Base-by-base conservation (phyloP, 1,140 invertebrate genomes). In the Brevipalpus yothersi region DNA sequence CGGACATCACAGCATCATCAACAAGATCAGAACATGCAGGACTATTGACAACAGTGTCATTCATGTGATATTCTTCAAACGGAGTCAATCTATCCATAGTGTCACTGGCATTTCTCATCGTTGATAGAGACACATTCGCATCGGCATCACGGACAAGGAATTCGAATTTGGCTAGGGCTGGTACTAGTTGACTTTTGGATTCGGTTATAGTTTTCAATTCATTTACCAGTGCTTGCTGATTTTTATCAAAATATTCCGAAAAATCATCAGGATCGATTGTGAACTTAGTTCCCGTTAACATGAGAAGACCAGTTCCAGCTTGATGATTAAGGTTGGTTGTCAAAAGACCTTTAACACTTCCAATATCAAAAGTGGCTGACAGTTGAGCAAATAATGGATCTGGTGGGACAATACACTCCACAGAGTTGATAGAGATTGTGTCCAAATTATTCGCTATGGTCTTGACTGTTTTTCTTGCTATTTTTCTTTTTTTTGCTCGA, bases 351-450 rank as follows among this genome's bases (percentile, higher is more conserved):
- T 58, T 61, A 13, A 58, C 59, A 56, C 53, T 61, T 15, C 62
- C 62, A 40, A 63, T 43, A 59, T 63, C 62, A 53, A 60, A 58
- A 3, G 59, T 42, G 4, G 59, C 21, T 12, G 55, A 58, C 9
- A 63, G 56, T 13, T 58, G 42, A 47, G 56, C 41, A 53, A 63
- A 61, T 13, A 63, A 21, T 23, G 59, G 62, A 58, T 63, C 62
- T 13, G 56, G 49, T 54, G 56, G 60, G 47, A 54, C 13, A 41
- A 51, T 58, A 8, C 17, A 47, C 40, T 63, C 62, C 12, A 61
- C 13, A 51, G 60, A 58, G 7, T 12, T 45, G 0, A 41, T 53
- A 61, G 51, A 61, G 15, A 63, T 17, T 15, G 53, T 15, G 39
- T 61, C 59, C 5, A 54, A 43, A 55, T 57, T 54, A 40, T n/a